Conservation (phyloP, 1,140 invertebrate genomes). For the Euura lappo region DNA sequence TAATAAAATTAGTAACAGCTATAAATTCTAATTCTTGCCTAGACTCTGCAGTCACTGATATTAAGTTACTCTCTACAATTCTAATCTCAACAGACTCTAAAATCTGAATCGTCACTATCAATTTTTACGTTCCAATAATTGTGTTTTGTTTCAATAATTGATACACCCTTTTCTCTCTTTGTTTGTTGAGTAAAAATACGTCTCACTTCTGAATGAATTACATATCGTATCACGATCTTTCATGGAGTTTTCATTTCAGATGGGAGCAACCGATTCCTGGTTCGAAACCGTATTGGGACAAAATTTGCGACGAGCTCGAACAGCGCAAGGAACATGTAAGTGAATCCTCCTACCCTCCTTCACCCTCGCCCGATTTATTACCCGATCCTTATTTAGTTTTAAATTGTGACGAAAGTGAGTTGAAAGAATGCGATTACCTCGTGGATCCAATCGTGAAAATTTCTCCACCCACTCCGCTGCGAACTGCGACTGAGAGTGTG, state of each 20-base stretch:
- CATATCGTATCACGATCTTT: too few relatives aligned
- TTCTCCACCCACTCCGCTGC: constrained; percentile 14
- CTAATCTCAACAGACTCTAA: background rate
- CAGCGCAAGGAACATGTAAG: constrained; percentile 17
- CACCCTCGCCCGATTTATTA: background rate
- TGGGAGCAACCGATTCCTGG: constrained; percentile 35
- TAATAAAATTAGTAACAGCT: too few relatives aligned
- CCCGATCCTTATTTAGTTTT: background rate
- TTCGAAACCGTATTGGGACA: constrained; percentile 35
- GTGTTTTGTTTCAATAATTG: too few relatives aligned
- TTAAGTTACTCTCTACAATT: background rate
- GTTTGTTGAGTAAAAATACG: too few relatives aligned
- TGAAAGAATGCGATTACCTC: background rate
- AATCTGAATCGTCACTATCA: too few relatives aligned
- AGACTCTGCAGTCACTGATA: too few relatives aligned
- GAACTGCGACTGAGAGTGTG: background rate
- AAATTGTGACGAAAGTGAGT: background rate
- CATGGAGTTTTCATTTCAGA: constrained; percentile 24
- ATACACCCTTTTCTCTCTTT: too few relatives aligned
- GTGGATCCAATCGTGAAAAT: constrained; percentile 15
- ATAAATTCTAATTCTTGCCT: too few relatives aligned
- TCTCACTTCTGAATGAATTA: too few relatives aligned
- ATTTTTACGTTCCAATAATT: too few relatives aligned
- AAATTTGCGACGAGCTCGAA: constrained; percentile 32
- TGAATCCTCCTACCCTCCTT: background rate